These are phyloP conservation scores for Tribolium freemani DNA, from an alignment of 2,888 invertebrate genomes.

Conservation along the genomic window DNA sequence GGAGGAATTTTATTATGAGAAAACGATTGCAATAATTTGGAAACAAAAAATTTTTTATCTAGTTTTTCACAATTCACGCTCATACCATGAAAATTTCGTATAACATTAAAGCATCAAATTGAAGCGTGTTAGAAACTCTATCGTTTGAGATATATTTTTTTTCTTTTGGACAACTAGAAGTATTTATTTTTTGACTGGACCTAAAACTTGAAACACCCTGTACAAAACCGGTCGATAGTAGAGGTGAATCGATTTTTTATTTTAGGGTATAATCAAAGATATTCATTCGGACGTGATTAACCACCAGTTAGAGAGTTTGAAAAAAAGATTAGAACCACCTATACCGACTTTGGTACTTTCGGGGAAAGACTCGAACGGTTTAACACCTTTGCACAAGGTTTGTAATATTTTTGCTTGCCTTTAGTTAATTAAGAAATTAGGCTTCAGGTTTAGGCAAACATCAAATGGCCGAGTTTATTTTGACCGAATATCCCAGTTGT, in stretches of 20 bases:
- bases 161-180: no score
- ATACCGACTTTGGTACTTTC: slow-evolving; percentile 54
- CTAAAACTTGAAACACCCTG: no score
- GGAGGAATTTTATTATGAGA: no score
- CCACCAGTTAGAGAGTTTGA: slow-evolving; percentile 77
- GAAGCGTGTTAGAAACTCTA: no score
- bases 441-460: slow-evolving; percentile 87
- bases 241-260: not conserved
- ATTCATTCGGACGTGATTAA: slow-evolving; percentile 84
- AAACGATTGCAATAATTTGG: no score
- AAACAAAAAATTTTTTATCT: no score
- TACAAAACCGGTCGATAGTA: slow-evolving; percentile 40
- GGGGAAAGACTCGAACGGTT: slow-evolving; percentile 79
- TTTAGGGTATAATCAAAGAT: slow-evolving; percentile 84
- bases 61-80: no score
- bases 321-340: slow-evolving; percentile 52
- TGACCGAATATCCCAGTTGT: slow-evolving; percentile 78
- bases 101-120: no score
- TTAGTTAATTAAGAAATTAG: slow-evolving; percentile 63
- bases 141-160: no score
- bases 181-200: no score
- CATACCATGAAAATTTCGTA: no score
- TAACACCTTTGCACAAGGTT: slow-evolving; percentile 91
- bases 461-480: slow-evolving; percentile 81
- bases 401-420: not conserved